Base-by-base conservation (phyloP, 2,888 invertebrate genomes). In the Elmis aenea region DNA sequence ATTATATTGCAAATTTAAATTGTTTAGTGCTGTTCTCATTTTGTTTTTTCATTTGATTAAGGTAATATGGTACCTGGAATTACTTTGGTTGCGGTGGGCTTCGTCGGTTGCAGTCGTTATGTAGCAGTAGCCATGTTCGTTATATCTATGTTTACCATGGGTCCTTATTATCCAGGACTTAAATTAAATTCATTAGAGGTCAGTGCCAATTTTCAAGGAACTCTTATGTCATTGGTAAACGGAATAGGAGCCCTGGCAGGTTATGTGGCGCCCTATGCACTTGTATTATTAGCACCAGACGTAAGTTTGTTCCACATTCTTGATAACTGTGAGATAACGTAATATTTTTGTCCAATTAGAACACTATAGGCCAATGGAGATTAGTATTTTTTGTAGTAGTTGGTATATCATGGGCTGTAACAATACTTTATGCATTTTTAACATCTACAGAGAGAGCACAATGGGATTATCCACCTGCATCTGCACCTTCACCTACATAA, bases 91-190 rank as follows among this genome's bases (percentile, higher is more conserved):
- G 67, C 72, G 33, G 80, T 79, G 24, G 75, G 77, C 28, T 79
- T 79, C 56, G 74, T 76, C 2, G 79, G 76, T 20, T 80, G 79
- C 53, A 65, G 78, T 51, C 26, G 61, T 10, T 52, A 62, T 39
- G 57, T 72, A 26, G 73, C 78, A 4, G 69, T 73, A 25, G 42
- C 54, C 2, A 64, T 78, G 39, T 77, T 79, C 57, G 75, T 79
- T 31, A 59, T 75, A 15, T 73, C 71, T 15, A 74, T 80, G 77
- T 75, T 74, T 22, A 73, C 78, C 38, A 81, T 81, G 80, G 82
- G 80, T 2, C 76, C 79, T 2, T 82, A 77, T 61, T 83, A 82
- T 55, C 77, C 80, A 50, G 77, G 78, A 41, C 73, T 80, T 53
- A 77, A 79, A 59, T 77, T 80, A 33, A 81, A 80, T 59, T 73